Evolutionary conservation across 1,140 invertebrate genomes (phyloP), one percentile per base, ranked within the genome.

Genomic region (Mylabris phalerata): DNA sequence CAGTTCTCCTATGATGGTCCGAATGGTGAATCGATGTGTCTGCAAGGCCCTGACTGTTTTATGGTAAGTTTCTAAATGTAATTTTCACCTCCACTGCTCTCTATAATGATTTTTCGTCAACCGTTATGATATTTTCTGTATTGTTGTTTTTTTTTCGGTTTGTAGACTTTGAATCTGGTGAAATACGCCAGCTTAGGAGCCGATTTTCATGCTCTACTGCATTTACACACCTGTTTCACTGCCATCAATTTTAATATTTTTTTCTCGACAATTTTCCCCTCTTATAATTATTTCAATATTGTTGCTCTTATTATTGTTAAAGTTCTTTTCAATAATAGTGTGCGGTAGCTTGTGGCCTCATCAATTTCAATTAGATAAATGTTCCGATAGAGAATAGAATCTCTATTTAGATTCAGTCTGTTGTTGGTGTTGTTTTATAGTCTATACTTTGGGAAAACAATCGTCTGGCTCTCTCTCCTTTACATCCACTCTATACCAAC

Each of bases 41-140:
- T 83, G 68, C 82, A 83, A 68, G 80, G 80, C 69, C 80, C 82
- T 56, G 82, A 82, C 74, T 83, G 82, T 71, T 83, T 82, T 75
- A 82, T 82, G 80, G 82, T 83, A 70, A 82, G 80, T 79, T 10
- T 5, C 9, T 47, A 47, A 56, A 51, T 50, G 61, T 55, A 65
- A 65, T 65, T 65, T 65, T 65, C 64, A 65, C 64, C 64, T 65
- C 64, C 61, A 61, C 48, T 63, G 64, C 38, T 40, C 61, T 46
- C 61, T 47, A 50, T 65, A 65, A 65, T 65, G 64, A 63, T 63
- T 65, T 65, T 65, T 65, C 57, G 4, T 50, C 48, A 52, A 46
- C 26, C 27, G 50, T 42, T 48, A 40, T 50, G 49, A 42, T 58
- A 58, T 50, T 48, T 58, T 50, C 56, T 59, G 41, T 48, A 54